These are phyloP conservation scores for Armadillidium nasatum DNA, from an alignment of 1,140 invertebrate genomes.

Conservation along the genomic window DNA sequence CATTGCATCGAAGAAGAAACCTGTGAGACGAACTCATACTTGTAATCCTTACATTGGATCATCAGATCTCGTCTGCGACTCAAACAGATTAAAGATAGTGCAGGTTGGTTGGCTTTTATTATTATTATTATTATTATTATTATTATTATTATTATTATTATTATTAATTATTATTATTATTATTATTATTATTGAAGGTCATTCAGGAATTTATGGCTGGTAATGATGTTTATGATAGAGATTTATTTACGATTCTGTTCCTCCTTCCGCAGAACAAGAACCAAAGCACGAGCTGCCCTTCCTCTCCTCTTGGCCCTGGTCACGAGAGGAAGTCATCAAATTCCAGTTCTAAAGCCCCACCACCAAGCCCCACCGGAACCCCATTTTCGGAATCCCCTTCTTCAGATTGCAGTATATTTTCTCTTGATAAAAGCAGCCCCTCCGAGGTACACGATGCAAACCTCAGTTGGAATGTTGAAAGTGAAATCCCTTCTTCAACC, in stretches of 20 bases:
- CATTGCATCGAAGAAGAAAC: slow-evolving; percentile 32
- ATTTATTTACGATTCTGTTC: neutral
- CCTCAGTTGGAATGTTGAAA: neutral
- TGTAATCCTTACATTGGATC: slow-evolving; percentile 20
- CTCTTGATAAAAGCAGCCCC: neutral
- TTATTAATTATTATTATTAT: too few relatives aligned
- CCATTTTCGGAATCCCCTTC: neutral
- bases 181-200: too few relatives aligned
- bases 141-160: too few relatives aligned
- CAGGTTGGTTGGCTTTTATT: neutral
- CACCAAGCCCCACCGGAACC: neutral
- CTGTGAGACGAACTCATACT: slow-evolving; percentile 34
- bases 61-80: slow-evolving; percentile 37
- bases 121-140: too few relatives aligned
- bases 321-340: neutral
- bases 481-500: neutral
- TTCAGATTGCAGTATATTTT: neutral
- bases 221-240: neutral
- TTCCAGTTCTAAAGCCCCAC: neutral
- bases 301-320: neutral
- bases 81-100: neutral
- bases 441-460: neutral
- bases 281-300: neutral
- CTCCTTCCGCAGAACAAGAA: neutral
- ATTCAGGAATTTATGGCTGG: too few relatives aligned